Conservation (phyloP, 2,888 invertebrate genomes). For the Xylophagus ater region DNA sequence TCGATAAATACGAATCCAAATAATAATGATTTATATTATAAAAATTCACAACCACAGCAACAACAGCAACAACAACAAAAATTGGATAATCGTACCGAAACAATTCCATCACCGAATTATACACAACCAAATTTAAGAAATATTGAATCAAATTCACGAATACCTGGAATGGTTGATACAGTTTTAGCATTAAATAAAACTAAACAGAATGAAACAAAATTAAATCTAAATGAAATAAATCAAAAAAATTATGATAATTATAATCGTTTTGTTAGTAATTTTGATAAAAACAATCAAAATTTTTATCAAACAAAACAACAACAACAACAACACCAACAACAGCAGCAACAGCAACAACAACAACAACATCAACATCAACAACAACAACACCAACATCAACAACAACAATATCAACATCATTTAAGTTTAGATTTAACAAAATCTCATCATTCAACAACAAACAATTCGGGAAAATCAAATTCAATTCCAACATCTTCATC, state of each 20-base stretch:
- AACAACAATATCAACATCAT: neutral
- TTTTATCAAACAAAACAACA: neutral
- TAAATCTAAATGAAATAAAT: neutral
- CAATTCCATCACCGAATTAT: neutral
- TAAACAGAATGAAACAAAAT: conserved; percentile 4
- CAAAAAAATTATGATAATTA: too few species aligned
- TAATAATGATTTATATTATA: too few species aligned
- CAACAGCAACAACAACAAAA: neutral
- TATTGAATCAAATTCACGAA: conserved; percentile 6
- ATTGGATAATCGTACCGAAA: neutral
- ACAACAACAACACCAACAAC: neutral
- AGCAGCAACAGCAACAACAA: neutral
- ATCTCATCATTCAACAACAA: neutral
- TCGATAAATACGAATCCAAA: too few species aligned
- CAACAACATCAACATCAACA: neutral
- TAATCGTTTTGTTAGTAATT: too few species aligned
- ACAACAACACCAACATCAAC: neutral
- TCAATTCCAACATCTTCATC: neutral
- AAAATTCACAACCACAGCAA: neutral
- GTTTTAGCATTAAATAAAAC: conserved; percentile 9
- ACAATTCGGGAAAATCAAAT: too few species aligned
- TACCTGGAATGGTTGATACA: conserved; percentile 9
- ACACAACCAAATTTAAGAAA: neutral
- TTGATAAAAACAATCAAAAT: too few species aligned
- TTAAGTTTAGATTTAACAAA: neutral